These are phyloP conservation scores for Pangasius krempfi DNA, from an alignment of 2,797 vertebrate species.

Conservation along the genomic window DNA sequence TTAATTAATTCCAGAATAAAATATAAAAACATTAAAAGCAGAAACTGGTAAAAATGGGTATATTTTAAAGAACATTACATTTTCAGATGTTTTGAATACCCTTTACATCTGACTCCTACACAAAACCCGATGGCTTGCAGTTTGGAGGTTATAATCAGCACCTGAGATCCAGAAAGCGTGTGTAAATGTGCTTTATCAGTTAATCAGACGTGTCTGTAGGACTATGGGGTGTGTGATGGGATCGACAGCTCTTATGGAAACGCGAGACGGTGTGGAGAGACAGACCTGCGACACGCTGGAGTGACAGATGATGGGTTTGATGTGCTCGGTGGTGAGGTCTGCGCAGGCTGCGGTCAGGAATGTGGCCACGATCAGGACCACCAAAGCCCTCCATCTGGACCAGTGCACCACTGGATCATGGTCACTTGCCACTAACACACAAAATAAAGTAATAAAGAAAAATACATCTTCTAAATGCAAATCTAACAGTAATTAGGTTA, in stretches of 20 bases:
- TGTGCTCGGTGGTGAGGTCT: constrained; percentile 86
- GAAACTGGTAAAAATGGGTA: too few relatives aligned
- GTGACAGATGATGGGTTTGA: constrained; percentile 82
- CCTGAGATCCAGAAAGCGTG: too few relatives aligned
- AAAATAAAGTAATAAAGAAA: not conserved
- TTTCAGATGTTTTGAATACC: not conserved
- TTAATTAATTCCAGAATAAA: not conserved
- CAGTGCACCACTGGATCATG: constrained; percentile 76
- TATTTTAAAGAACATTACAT: not conserved
- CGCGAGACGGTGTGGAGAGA: not conserved
- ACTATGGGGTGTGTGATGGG: not conserved
- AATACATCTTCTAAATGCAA: not conserved
- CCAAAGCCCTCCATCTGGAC: constrained; percentile 79
- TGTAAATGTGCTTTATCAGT: not conserved
- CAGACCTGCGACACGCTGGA: constrained; percentile 80
- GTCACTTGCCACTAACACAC: constrained; percentile 37
- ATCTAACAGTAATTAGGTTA: not conserved
- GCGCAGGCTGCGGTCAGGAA: constrained; percentile 88
- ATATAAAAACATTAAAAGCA: not conserved
- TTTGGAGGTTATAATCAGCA: not conserved
- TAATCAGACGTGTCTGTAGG: not conserved
- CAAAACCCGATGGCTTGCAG: not conserved
- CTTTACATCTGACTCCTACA: not conserved
- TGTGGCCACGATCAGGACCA: constrained; percentile 79
- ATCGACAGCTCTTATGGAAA: not conserved